These are phyloP conservation scores for Homalodisca vitripennis DNA, from an alignment of 1,140 invertebrate species.

Conservation along the genomic window DNA sequence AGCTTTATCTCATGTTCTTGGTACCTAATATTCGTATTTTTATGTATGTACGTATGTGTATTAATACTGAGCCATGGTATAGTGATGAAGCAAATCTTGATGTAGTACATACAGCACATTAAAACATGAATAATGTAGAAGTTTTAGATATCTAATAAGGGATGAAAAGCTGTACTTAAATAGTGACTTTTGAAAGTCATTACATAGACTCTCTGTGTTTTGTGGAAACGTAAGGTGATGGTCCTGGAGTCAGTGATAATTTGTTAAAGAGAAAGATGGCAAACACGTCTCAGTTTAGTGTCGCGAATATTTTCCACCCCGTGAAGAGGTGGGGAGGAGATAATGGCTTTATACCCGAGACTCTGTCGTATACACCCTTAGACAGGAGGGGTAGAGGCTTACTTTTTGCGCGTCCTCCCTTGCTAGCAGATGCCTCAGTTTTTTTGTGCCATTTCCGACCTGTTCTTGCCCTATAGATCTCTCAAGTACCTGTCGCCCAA, in stretches of 20 bases:
- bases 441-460: neutral
- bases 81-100: no score
- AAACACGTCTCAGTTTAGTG: neutral
- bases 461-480: neutral
- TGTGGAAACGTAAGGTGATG: no score
- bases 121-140: no score
- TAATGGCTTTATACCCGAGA: neutral
- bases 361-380: neutral
- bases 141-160: no score
- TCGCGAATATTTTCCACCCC: neutral
- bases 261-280: neutral
- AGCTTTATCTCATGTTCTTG: no score
- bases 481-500: neutral
- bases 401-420: slow-evolving; percentile 1
- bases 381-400: slow-evolving; percentile 8
- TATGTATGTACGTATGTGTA: no score
- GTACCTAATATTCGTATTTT: no score
- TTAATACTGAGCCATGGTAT: no score
- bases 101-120: no score
- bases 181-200: no score
- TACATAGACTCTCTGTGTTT: no score
- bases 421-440: neutral
- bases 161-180: no score
- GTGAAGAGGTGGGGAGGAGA: neutral
- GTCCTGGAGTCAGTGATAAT: neutral